Percentiles rank a stretch among this genome's conserved stretches.
phyloP scores from a whole-genome alignment of 2,797 vertebrate species.

The Octomys mimax region DNA sequence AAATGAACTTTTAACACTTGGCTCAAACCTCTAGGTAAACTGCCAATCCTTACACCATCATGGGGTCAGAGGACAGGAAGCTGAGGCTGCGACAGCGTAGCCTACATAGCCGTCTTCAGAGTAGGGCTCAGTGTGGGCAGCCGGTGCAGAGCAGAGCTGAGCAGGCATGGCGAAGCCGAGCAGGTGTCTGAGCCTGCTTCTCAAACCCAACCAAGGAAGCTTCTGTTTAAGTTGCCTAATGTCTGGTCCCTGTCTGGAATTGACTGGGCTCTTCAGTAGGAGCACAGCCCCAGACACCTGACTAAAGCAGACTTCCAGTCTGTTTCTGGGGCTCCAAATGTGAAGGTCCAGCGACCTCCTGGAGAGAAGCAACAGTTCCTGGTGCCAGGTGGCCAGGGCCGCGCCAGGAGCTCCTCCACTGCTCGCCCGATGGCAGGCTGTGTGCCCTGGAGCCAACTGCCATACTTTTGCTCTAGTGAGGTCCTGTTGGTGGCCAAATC shows the following conservation, averaged over 20 bases:
- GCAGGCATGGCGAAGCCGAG: fast-evolving
- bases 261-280: neutral
- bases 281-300: neutral
- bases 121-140: fast-evolving
- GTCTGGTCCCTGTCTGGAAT: neutral
- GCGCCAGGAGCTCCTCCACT: neutral
- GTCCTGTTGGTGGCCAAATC: neutral
- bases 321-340: neutral
- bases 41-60: constrained; percentile 64
- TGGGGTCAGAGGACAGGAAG: neutral
- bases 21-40: constrained; percentile 71
- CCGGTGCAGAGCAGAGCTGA: fast-evolving
- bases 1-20: constrained; percentile 74
- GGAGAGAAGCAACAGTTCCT: neutral
- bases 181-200: neutral
- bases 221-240: neutral
- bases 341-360: neutral
- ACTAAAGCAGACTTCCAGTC: neutral
- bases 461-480: fast-evolving
- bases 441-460: neutral
- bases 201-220: neutral
- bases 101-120: neutral
- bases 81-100: neutral
- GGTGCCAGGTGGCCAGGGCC: neutral
- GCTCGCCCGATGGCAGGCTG: fast-evolving